These are phyloP conservation scores for Tridacna gigas DNA, from an alignment of 2,888 invertebrate genomes.

Conservation along the genomic window DNA sequence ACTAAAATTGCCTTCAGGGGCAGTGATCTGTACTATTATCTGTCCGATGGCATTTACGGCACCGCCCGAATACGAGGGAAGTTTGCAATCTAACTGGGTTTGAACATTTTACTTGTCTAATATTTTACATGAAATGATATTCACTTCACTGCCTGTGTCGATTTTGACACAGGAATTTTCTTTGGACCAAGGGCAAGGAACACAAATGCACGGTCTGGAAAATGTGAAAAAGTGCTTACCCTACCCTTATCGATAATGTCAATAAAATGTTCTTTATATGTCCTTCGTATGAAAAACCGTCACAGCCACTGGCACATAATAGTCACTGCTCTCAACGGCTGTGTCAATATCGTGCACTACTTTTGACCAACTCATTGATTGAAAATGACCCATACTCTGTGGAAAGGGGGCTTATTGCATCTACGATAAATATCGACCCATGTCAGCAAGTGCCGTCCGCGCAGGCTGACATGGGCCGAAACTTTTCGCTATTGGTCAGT, in stretches of 20 bases:
- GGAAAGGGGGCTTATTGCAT: too few species aligned
- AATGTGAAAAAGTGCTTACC: background rate
- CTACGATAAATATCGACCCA: too few species aligned
- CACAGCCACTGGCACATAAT: background rate
- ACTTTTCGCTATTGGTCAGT: too few species aligned
- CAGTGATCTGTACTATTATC: too few species aligned
- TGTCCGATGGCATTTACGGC: background rate
- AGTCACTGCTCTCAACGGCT: background rate
- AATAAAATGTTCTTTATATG: background rate
- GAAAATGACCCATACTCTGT: too few species aligned
- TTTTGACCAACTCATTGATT: background rate
- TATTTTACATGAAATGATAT: background rate
- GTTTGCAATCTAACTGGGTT: background rate
- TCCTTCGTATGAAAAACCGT: background rate
- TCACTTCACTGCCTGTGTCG: conserved; percentile 1
- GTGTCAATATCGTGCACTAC: background rate
- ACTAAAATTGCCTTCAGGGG: too few species aligned
- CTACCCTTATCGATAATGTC: background rate
- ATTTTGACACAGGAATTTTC: background rate
- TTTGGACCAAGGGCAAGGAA: background rate
- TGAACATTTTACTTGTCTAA: background rate
- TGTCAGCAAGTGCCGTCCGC: too few species aligned
- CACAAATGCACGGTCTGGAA: background rate
- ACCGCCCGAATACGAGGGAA: background rate
- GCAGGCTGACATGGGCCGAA: too few species aligned